Base-by-base conservation (phyloP, 2,113 vertebrate species). In the Hyla sarda region DNA sequence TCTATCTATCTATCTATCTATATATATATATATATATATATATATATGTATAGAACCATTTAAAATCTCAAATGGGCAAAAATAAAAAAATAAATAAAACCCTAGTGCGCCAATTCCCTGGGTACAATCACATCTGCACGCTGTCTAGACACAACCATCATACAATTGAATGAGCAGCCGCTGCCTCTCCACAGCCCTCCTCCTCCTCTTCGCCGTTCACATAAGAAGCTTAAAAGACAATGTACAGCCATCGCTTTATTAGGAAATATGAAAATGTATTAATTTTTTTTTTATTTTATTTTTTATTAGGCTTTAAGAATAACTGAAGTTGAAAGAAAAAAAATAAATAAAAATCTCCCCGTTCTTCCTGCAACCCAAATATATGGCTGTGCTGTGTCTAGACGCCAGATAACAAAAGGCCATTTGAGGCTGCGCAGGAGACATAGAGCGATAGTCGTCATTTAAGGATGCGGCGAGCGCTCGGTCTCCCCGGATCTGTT, bases 401-500 rank as follows among this genome's bases (percentile, higher is more conserved):
- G 85, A 86, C 85, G 80, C 78, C 23, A 81, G 85, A 82, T 80
- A 85, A 84, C 82, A 85, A 74, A n/a, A 74, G 78, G 78, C 62
- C 78, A 74, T 82, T 73, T 80, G 65, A 86, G 67, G 85, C 67
- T 45, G 75, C 5, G 45, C 16, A 47, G 19, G 17, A 34, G 41
- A 69, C 47, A 45, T 12, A 77, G 73, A 73, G 72, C 37, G 41
- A 76, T 62, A 25, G 73, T 48, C 65, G 83, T 62, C 73, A 84
- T 77, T 76, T 84, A 84, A 71, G 47, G 84, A 79, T 85, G 84
- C 74, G 78, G 50, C 60, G 28, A 47, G 34, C n/a, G 65, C n/a
- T 34, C 67, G 60, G 19, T 74, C 77, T 86, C 77, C 37, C 62
- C 10, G 77, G 85, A 93, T 88, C 89, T 88, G 91, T 94, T 91